Evolutionary conservation across 1,140 invertebrate species (phyloP).

Genomic region (Planococcus citri): DNA sequence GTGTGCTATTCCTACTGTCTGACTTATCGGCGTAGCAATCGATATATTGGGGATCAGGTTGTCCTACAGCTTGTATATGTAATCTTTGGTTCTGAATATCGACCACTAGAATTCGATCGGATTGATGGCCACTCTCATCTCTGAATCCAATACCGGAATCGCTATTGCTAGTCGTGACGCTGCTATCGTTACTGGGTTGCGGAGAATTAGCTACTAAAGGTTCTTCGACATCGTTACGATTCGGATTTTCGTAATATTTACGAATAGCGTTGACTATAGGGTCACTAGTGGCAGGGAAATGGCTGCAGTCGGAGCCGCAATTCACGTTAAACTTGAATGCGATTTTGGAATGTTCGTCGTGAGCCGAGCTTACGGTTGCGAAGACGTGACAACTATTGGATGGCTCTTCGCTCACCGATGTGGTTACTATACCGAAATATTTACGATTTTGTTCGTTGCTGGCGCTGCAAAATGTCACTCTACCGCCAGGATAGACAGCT

Average conservation of each 20-base stretch:
- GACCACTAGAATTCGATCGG: slow-evolving; percentile 65
- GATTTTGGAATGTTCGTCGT: slow-evolving; percentile 59
- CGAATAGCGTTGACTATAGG: slow-evolving; percentile 61
- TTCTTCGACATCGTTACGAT: slow-evolving; percentile 28
- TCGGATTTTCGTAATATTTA: slow-evolving; percentile 38
- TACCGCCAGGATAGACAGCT: slow-evolving; percentile 70
- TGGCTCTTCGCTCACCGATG: slow-evolving; percentile 42
- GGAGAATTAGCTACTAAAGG: slow-evolving; percentile 52
- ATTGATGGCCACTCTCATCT: slow-evolving; percentile 68
- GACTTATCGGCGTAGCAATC: slow-evolving; percentile 5
- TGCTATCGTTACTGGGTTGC: slow-evolving; percentile 66
- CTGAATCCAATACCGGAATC: slow-evolving; percentile 89
- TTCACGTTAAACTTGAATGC: slow-evolving; percentile 62
- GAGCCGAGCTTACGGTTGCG: slow-evolving; percentile 78
- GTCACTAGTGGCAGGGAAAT: slow-evolving; percentile 80
- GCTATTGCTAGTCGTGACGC: slow-evolving; percentile 77
- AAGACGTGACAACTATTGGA: slow-evolving; percentile 93
- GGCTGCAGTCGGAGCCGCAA: slow-evolving; percentile 66
- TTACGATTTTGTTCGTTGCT: slow-evolving; percentile 78
- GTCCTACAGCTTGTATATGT: slow-evolving; percentile 32
- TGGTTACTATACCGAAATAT: slow-evolving; percentile 85
- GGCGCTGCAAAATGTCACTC: slow-evolving; percentile 78
- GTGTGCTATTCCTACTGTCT: background rate
- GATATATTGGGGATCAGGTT: background rate
- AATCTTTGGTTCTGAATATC: slow-evolving; percentile 49